phyloP scores from a whole-genome alignment of 2,888 invertebrate species.

The Amphimallon solstitiale region DNA sequence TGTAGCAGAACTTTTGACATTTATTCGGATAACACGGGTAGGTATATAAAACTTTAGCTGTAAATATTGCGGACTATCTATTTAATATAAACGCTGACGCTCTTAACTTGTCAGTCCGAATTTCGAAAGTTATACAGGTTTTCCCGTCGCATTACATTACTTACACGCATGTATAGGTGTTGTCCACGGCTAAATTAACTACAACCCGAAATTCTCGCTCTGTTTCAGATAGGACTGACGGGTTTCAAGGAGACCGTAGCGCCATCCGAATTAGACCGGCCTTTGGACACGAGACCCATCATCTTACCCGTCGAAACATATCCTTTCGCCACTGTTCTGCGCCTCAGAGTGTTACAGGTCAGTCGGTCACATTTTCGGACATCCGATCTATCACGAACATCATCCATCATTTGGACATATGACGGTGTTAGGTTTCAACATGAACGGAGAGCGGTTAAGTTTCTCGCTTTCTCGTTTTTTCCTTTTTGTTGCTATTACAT shows the following conservation, averaged over 20 bases:
- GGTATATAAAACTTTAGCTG: too few species aligned
- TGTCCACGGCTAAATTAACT: slow-evolving; percentile 1
- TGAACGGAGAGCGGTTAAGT: neutral
- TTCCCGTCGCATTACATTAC: neutral
- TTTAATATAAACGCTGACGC: too few species aligned
- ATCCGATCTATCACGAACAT: slow-evolving; percentile 4
- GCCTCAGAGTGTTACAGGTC: slow-evolving; percentile 70
- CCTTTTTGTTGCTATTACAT: neutral
- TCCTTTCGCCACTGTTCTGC: slow-evolving; percentile 68
- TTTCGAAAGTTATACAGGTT: neutral
- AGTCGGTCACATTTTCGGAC: slow-evolving; percentile 29
- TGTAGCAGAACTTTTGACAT: too few species aligned
- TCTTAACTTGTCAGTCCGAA: slow-evolving; percentile 6
- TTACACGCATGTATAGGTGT: too few species aligned
- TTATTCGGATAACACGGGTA: too few species aligned
- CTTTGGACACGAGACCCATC: slow-evolving; percentile 44
- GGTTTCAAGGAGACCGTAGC: slow-evolving; percentile 69
- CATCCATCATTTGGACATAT: neutral
- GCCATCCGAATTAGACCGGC: slow-evolving; percentile 61
- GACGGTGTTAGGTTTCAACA: neutral
- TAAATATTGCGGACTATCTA: too few species aligned
- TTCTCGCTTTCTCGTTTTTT: too few species aligned
- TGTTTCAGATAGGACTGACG: slow-evolving; percentile 66
- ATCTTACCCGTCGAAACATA: slow-evolving; percentile 63
- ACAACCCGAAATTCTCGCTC: slow-evolving; percentile 32